These are phyloP conservation scores for Bos javanicus DNA, from an alignment of 2,113 vertebrate genomes.

Conservation along the genomic window DNA sequence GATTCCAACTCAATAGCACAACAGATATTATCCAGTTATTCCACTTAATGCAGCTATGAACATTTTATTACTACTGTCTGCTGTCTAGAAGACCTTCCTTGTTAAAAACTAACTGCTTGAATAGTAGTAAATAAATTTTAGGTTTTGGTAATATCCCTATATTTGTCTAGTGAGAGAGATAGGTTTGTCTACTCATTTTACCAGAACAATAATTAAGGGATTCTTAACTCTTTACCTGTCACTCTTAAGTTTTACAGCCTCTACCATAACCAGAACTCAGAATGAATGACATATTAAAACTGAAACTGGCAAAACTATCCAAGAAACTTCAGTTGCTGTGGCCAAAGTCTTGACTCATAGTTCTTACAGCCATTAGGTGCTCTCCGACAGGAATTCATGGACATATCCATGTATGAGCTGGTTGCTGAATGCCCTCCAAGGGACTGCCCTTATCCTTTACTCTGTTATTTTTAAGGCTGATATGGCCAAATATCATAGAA, in stretches of 20 bases:
- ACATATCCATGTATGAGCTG: background rate
- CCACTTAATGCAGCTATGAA: background rate
- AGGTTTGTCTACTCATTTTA: background rate
- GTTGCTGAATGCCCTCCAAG: background rate
- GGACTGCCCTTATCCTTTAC: background rate
- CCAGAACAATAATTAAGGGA: background rate
- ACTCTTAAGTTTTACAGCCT: background rate
- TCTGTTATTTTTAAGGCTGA: background rate
- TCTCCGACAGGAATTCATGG: background rate
- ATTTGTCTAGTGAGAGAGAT: background rate
- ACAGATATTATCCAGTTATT: background rate
- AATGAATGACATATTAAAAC: background rate
- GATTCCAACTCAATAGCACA: background rate
- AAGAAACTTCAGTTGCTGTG: background rate
- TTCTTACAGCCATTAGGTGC: background rate
- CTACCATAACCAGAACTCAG: background rate
- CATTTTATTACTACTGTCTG: background rate
- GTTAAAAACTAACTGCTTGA: background rate
- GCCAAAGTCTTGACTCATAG: background rate
- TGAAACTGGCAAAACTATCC: background rate
- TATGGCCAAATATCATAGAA: background rate
- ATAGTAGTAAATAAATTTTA: background rate
- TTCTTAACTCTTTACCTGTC: background rate
- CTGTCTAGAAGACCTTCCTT: background rate
- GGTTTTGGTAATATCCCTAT: background rate